Conservation (phyloP, 2,113 vertebrate genomes). For the Eurypyga helias region DNA sequence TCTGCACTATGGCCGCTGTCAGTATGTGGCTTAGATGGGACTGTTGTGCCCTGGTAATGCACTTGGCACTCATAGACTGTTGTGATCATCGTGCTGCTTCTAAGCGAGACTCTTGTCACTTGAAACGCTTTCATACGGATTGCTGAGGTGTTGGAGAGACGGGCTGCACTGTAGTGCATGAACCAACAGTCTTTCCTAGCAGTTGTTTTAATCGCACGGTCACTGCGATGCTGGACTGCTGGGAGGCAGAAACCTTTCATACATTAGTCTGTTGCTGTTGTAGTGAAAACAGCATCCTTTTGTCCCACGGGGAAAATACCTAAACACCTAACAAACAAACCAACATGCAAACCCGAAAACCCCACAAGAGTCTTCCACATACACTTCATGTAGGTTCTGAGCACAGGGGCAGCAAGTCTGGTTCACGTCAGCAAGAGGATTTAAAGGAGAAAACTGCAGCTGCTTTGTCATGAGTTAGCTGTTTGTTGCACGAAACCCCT, state of each 20-base stretch:
- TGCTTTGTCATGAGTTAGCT: background rate
- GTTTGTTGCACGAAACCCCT: background rate
- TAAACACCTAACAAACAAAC: too few species aligned
- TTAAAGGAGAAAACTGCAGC: background rate
- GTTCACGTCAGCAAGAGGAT: background rate
- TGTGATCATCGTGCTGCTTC: background rate
- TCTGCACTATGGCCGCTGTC: fast-evolving
- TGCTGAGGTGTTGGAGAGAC: background rate
- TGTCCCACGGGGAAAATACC: background rate
- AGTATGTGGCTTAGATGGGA: background rate
- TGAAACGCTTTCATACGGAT: fast-evolving
- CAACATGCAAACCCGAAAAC: fast-evolving
- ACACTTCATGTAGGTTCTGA: background rate
- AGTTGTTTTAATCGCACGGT: too few species aligned
- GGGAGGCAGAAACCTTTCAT: background rate
- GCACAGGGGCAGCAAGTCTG: background rate
- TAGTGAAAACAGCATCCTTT: background rate
- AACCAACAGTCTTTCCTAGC: background rate
- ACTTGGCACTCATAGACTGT: background rate
- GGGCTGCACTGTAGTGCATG: background rate
- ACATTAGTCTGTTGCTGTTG: fast-evolving
- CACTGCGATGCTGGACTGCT: background rate
- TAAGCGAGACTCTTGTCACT: background rate
- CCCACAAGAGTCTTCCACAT: fast-evolving
- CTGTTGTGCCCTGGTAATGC: background rate